Conservation (phyloP, 2,888 invertebrate species). For the Quadroppia sp. region DNA sequence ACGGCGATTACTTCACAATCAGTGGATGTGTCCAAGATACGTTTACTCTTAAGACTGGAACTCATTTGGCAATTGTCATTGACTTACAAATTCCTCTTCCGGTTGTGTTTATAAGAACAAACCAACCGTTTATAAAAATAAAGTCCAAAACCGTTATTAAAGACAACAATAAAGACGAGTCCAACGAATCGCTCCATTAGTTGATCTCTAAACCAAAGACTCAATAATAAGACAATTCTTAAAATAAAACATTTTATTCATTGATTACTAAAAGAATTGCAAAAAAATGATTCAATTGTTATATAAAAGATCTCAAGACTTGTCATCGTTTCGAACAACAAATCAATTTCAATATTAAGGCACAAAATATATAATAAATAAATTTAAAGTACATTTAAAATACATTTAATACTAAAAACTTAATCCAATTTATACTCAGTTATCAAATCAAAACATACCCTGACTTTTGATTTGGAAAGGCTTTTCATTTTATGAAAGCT, state of each 20-base stretch:
- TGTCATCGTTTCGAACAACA: neutral
- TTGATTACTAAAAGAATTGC: too few species aligned
- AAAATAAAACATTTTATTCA: too few species aligned
- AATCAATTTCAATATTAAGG: neutral
- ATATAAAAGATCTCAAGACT: neutral
- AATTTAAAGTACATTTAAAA: neutral
- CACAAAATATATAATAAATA: neutral
- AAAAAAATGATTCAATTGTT: neutral
- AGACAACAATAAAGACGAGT: too few species aligned
- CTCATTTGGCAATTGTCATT: too few species aligned
- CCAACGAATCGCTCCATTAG: too few species aligned
- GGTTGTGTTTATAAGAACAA: too few species aligned
- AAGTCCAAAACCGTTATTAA: too few species aligned
- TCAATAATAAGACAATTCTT: too few species aligned
- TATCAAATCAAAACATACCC: neutral
- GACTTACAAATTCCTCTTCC: too few species aligned
- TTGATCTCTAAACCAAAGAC: too few species aligned
- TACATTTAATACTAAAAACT: neutral
- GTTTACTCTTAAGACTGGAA: neutral
- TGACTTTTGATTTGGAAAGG: neutral
- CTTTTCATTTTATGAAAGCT: neutral
- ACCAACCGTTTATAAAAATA: too few species aligned
- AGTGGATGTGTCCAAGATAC: neutral
- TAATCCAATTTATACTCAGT: neutral
- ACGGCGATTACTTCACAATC: slow-evolving; percentile 1